These are phyloP conservation scores for Sphenopsis melanotis DNA, from an alignment of 2,797 vertebrate species.

Conservation along the genomic window DNA sequence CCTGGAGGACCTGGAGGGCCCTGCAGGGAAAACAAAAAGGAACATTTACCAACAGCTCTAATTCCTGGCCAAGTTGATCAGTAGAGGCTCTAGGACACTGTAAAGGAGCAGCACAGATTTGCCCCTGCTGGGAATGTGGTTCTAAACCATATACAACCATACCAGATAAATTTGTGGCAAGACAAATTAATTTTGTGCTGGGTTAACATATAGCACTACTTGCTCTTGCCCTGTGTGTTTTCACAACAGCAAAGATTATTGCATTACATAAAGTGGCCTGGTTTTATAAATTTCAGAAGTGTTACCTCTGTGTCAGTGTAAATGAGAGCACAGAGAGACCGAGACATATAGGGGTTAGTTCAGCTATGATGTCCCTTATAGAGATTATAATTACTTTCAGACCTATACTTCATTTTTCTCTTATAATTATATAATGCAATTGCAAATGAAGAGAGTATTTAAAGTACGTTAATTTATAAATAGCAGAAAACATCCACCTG, in stretches of 20 bases:
- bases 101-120: background rate
- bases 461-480: background rate
- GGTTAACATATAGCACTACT: background rate
- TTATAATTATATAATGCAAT: background rate
- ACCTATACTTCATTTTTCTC: background rate
- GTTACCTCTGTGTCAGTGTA: background rate
- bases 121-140: background rate
- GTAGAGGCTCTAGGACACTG: background rate
- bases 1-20: constrained; percentile 75
- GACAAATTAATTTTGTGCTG: background rate
- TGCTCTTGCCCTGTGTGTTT: background rate
- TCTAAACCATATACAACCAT: background rate
- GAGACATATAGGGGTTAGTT: background rate
- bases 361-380: background rate
- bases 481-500: background rate
- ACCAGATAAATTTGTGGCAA: background rate
- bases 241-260: background rate
- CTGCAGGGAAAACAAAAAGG: constrained; percentile 58
- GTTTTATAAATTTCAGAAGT: background rate
- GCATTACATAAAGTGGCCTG: background rate
- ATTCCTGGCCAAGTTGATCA: background rate
- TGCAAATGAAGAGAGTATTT: background rate
- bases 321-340: background rate
- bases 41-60: background rate
- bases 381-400: background rate